These are phyloP conservation scores for Paracyclopina nana DNA, from an alignment of 1,140 invertebrate genomes.

Conservation along the genomic window DNA sequence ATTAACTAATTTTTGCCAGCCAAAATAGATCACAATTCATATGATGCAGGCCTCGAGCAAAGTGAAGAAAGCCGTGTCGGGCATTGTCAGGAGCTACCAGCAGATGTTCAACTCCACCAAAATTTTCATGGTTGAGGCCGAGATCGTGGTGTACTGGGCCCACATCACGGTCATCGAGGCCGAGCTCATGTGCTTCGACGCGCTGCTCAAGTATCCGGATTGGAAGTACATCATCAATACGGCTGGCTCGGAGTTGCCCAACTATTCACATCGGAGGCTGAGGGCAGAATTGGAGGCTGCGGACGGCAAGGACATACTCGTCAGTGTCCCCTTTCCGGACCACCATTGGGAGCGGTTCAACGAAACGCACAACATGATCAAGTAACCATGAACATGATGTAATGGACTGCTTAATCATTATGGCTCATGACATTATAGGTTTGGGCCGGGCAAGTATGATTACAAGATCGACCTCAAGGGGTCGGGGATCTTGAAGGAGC, in stretches of 20 bases:
- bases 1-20: too few relatives aligned
- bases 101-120: neutral
- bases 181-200: neutral
- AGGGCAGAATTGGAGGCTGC: neutral
- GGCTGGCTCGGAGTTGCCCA: neutral
- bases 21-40: too few relatives aligned
- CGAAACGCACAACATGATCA: neutral
- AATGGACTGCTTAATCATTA: neutral
- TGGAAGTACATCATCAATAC: neutral
- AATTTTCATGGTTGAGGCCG: neutral
- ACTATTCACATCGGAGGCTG: neutral
- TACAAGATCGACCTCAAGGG: neutral
- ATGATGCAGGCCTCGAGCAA: too few relatives aligned
- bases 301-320: neutral
- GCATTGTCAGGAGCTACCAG: neutral
- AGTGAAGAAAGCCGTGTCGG: neutral
- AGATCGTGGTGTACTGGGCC: neutral
- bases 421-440: neutral
- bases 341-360: too few relatives aligned
- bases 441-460: neutral
- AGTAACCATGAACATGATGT: neutral
- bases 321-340: neutral
- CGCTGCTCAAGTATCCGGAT: neutral
- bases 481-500: neutral
- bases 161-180: neutral